Evolutionary conservation across 53 echinoderm and acorn worm genomes (phyloP).

Genomic region (Henricia sp.): DNA sequence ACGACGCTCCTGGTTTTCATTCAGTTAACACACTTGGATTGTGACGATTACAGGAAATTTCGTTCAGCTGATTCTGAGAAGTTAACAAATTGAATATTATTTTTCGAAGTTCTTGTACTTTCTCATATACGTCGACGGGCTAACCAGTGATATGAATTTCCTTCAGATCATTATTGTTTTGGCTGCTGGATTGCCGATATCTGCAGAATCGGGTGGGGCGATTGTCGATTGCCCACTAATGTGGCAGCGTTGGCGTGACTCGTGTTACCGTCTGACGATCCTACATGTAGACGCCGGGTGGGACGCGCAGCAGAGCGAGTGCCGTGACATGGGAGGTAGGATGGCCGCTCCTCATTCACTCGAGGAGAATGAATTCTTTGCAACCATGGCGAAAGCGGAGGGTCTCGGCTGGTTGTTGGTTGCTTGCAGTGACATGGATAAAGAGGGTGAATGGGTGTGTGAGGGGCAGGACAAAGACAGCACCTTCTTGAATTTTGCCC

Average conservation of each 20-base stretch:
- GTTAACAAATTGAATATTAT: too few species aligned
- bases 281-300: not conserved
- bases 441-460: slow-evolving; percentile 10
- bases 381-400: not conserved
- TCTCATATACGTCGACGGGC: too few species aligned
- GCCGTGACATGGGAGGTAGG: slow-evolving; percentile 20
- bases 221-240: not conserved
- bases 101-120: too few species aligned
- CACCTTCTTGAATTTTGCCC: not conserved
- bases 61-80: too few species aligned
- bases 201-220: too few species aligned
- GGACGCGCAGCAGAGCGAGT: not conserved
- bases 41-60: too few species aligned
- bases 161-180: too few species aligned
- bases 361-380: slow-evolving; percentile 1
- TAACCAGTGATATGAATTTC: too few species aligned
- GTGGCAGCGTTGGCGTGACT: not conserved
- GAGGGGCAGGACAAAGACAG: not conserved
- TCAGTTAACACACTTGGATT: too few species aligned
- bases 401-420: not conserved
- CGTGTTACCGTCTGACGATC: slow-evolving; percentile 20
- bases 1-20: too few species aligned
- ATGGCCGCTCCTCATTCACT: slow-evolving; percentile 14
- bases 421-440: slow-evolving; percentile 13
- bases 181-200: too few species aligned